Evolutionary conservation across 2,113 vertebrate genomes (phyloP).

Genomic region (Xiphorhynchus elegans): DNA sequence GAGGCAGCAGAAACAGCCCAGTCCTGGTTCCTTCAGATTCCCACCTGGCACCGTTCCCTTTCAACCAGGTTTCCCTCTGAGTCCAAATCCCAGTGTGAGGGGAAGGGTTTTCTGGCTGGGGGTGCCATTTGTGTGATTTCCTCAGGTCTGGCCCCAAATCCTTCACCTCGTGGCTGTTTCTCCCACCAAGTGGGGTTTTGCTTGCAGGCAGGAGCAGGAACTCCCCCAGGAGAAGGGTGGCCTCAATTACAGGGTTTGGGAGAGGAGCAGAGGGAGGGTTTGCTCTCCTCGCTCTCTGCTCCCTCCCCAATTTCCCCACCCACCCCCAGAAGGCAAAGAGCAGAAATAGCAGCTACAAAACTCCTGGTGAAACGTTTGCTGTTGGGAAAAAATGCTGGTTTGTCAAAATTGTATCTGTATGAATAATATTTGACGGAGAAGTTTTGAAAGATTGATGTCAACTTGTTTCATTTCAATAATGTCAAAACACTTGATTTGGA

Average conservation of each 20-base stretch:
- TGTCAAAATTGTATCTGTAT: not conserved
- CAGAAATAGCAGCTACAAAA: not conserved
- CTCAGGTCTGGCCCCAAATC: not conserved
- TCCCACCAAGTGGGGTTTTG: accelerated
- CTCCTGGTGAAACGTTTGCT: not conserved
- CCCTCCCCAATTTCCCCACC: not conserved
- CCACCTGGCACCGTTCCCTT: accelerated
- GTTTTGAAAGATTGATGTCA: constrained; percentile 1
- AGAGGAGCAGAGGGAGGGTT: not conserved
- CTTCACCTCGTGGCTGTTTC: accelerated
- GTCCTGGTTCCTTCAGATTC: not conserved
- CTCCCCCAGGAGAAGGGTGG: not conserved
- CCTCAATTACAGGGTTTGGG: accelerated
- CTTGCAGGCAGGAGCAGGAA: not conserved
- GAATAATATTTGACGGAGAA: constrained; percentile 40
- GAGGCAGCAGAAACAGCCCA: not conserved
- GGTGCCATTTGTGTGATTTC: accelerated
- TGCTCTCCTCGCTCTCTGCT: accelerated
- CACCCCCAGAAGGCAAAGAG: not conserved
- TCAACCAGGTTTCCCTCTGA: not conserved
- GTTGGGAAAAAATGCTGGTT: not conserved
- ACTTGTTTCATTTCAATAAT: constrained; percentile 22
- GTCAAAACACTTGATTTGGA: constrained; percentile 56
- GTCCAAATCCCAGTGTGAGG: accelerated
- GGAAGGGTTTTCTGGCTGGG: not conserved